Conservation (phyloP, 2,113 vertebrate species). For the Bubo blakistoni region DNA sequence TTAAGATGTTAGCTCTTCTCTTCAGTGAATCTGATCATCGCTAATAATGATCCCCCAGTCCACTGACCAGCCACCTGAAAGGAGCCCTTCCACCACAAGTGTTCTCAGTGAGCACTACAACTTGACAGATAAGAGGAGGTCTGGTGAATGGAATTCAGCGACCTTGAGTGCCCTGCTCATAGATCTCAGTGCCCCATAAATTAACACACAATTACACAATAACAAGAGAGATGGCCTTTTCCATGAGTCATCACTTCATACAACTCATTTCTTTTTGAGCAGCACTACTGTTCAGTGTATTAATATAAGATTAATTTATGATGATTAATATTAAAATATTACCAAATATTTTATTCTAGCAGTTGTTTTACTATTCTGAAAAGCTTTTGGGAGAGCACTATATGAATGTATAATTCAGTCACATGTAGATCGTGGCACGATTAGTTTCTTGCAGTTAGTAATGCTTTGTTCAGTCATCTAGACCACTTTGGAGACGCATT, state of each 20-base stretch:
- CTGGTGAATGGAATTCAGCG: background rate
- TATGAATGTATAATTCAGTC: constrained; percentile 30
- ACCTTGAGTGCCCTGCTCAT: background rate
- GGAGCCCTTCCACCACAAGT: background rate
- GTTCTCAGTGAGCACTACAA: fast-evolving
- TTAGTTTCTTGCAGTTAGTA: constrained; percentile 36
- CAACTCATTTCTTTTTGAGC: constrained; percentile 21
- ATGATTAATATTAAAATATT: constrained; percentile 65
- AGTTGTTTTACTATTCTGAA: constrained; percentile 16
- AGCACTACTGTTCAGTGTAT: constrained; percentile 8
- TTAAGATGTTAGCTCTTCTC: background rate
- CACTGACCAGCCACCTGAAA: background rate
- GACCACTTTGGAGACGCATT: constrained; percentile 46
- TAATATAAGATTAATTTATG: constrained; percentile 56
- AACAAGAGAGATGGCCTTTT: background rate
- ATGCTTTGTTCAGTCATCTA: constrained; percentile 31
- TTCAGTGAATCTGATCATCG: background rate
- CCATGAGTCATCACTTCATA: constrained; percentile 8
- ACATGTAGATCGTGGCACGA: background rate
- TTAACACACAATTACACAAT: constrained; percentile 13
- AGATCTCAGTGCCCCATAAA: background rate
- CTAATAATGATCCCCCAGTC: background rate
- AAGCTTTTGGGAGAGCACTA: background rate
- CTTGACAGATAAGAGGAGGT: background rate
- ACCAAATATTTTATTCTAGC: constrained; percentile 52